Evolutionary conservation across 2,113 vertebrate genomes (phyloP), one percentile per base, ranked within the genome.

Genomic region (Eurypyga helias): DNA sequence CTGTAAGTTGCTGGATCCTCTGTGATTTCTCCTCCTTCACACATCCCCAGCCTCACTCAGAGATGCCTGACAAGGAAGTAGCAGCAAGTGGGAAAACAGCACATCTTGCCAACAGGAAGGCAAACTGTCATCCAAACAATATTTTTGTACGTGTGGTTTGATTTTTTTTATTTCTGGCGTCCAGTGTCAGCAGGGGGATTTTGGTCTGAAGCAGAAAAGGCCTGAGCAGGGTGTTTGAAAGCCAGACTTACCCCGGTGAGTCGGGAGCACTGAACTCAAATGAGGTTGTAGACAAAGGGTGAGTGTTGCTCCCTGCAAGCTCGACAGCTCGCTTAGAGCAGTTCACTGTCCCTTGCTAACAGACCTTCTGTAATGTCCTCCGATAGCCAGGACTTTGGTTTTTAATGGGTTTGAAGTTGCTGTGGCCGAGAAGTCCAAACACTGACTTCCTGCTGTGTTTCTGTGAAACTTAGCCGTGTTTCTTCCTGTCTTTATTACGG

Each of bases 301-400:
- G 95, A 73, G 48, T 80, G 91, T 77, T 93, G 75, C 43, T 91
- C 38, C 38, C 8, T 82, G 66, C 34, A 51, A 52, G 41, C 49
- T 60, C n/a, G 14, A 48, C 62, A 84, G 28, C 62, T 33, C 55
- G 46, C 48, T 82, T 84, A 84, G 2, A 75, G 61, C 46, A 64
- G 70, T 62, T 95, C 87, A 45, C 38, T 94, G 87, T 65, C 89
- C 93, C 92, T 87, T 89, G 55, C 69, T 97, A 90, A 92, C 79
- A 69, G 70, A 17, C 14, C 1, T 84, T 85, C 38, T 51, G 76
- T 80, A 67, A 95, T 79, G 75, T 61, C 69, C 66, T 92, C 77
- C 78, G 64, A 60, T 48, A 78, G 71, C 48, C 61, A 62, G 21
- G 38, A 82, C 64, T 83, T 90, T 81, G 25, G 62, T 71, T 87